These are phyloP conservation scores for Embiotoca jacksoni DNA, from an alignment of 2,113 vertebrate genomes.

Conservation along the genomic window DNA sequence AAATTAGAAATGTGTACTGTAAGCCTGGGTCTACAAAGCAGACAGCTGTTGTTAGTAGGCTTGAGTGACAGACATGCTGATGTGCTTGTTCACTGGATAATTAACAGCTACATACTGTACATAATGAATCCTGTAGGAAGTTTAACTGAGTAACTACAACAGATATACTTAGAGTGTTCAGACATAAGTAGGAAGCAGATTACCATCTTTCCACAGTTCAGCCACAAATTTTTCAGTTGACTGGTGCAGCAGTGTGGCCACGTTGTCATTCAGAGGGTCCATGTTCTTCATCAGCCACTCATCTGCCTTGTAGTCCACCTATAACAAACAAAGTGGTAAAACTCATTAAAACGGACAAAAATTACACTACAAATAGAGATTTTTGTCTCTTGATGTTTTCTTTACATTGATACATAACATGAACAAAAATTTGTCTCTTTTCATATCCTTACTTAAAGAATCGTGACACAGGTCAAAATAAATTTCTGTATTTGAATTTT, in stretches of 20 bases:
- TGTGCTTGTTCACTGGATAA: conserved; percentile 18
- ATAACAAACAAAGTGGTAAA: conserved; percentile 3
- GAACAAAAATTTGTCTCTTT: not conserved
- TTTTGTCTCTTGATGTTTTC: not conserved
- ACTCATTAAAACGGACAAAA: not conserved
- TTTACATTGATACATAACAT: not conserved
- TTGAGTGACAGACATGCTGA: conserved; percentile 23
- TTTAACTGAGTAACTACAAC: not conserved
- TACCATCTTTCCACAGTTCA: conserved; percentile 99
- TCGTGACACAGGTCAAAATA: too few species aligned
- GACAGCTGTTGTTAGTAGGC: conserved; percentile 63
- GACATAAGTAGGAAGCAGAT: conserved; percentile 42
- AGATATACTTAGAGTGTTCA: not conserved
- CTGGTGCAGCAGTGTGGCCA: conserved; percentile 96
- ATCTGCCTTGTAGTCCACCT: conserved; percentile 99
- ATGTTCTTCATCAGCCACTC: conserved; percentile 99
- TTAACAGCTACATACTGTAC: conserved; percentile 19
- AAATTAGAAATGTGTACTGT: conserved; percentile 54
- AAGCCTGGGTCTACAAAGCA: conserved; percentile 76
- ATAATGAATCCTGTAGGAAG: conserved; percentile 13
- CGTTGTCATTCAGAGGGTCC: conserved; percentile 98
- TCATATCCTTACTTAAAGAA: not conserved
- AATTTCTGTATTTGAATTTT: too few species aligned
- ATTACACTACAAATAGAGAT: too few species aligned
- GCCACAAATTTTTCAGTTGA: conserved; percentile 96